Conservation (phyloP, 2,797 vertebrate genomes). For the Myiotriccus ornatus region DNA sequence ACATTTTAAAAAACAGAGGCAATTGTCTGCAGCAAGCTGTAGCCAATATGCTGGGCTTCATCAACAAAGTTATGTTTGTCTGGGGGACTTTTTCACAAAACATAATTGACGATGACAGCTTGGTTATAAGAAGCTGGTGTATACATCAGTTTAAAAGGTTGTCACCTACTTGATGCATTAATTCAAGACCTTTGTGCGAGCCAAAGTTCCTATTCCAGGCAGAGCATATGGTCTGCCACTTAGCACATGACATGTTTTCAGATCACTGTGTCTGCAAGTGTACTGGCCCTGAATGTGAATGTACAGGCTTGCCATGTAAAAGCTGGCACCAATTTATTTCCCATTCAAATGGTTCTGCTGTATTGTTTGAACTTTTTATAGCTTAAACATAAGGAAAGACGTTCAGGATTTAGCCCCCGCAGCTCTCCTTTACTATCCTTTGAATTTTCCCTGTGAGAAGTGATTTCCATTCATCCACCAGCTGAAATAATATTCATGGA, state of each 20-base stretch:
- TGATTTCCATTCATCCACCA: background rate
- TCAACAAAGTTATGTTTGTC: conserved; percentile 68
- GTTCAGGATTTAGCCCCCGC: background rate
- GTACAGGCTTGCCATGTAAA: background rate
- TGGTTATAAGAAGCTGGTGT: conserved; percentile 66
- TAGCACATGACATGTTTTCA: conserved; percentile 65
- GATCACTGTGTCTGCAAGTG: conserved; percentile 26
- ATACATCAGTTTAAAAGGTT: conserved; percentile 70
- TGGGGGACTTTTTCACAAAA: conserved; percentile 36
- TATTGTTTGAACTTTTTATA: background rate
- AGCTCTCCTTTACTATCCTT: conserved; percentile 17
- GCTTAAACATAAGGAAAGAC: conserved; percentile 4
- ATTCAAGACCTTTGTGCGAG: conserved; percentile 65
- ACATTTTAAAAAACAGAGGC: conserved; percentile 14
- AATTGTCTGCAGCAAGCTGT: conserved; percentile 56
- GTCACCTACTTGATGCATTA: conserved; percentile 68
- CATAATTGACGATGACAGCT: conserved; percentile 68
- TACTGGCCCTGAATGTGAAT: conserved; percentile 46
- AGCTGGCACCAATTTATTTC: background rate
- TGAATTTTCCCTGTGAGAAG: conserved; percentile 47
- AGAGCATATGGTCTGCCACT: conserved; percentile 67
- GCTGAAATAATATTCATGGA: conserved; percentile 32
- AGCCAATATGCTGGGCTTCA: conserved; percentile 62
- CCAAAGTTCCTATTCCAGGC: conserved; percentile 56
- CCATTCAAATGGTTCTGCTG: background rate